Base-by-base conservation (phyloP, 1,140 invertebrate species). In the Leptinotarsa defecta region DNA sequence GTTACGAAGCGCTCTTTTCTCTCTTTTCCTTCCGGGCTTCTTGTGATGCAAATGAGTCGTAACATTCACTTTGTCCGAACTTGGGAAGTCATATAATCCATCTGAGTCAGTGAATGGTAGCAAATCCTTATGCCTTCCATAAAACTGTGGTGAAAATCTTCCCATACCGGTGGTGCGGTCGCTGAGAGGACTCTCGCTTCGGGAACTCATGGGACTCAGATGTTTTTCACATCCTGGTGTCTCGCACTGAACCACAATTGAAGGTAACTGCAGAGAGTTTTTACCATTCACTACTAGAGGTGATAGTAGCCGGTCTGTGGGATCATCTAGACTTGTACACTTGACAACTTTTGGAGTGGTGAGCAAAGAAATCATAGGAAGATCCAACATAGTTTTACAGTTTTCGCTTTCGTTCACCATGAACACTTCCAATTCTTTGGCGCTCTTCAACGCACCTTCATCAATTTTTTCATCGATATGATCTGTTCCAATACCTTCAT, bases 141-240 rank as follows among this genome's bases (percentile, higher is more conserved):
- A 93, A 80, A 92, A 92, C 80, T 91, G 89, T 3, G 91, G 90
- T 0, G 91, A 92, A 81, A 92, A 92, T 70, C 90, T 83, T 1
- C 89, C 89, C 24, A 91, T 78, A 61, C 90, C 89, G 8, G 77
- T 84, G 34, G 89, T 90, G 79, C 89, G 88, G 82, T 93, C 92
- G 84, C 92, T 93, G 24, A 93, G 85, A 4, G 92, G 92, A 83
- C 91, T 93, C 84, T 94, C 92, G 82, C 92, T 93, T 74, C 92
- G 87, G 27, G 92, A 93, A 84, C 92, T 93, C 48, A 93, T 92
- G 11, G 92, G 92, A 79, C 91, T 91, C 24, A 90, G 82, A n/a
- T 87, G 86, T 80, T 89, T 88, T 80, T 89, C 90, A 73, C 85
- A 86, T n/a, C 79, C 76, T 63, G 81, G 77, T 75, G 89, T 85